phyloP scores from a whole-genome alignment of 2,797 vertebrate species.

The Epinephelus awoara region DNA sequence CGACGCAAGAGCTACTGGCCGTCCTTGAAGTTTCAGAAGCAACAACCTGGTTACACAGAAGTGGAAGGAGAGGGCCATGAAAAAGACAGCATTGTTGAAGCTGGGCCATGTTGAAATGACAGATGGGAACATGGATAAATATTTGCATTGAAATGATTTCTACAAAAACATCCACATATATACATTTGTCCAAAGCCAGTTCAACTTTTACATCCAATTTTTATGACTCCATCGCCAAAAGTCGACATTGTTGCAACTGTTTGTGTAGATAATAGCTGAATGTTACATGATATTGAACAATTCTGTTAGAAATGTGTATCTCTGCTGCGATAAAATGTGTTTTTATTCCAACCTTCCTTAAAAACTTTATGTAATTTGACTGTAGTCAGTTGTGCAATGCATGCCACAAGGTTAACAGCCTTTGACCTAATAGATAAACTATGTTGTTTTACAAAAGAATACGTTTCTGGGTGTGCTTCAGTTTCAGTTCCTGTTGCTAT shows the following conservation, averaged over 20 bases:
- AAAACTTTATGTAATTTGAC: background rate
- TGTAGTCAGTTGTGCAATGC: slow-evolving; percentile 23
- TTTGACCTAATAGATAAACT: slow-evolving; percentile 4
- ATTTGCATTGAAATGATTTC: slow-evolving; percentile 24
- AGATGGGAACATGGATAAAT: slow-evolving; percentile 9
- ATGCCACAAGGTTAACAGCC: slow-evolving; percentile 10
- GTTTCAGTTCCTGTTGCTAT: slow-evolving; percentile 19
- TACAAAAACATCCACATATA: slow-evolving; percentile 18
- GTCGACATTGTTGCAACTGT: slow-evolving; percentile 3
- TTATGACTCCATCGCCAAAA: slow-evolving; percentile 12
- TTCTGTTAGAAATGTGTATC: slow-evolving; percentile 17
- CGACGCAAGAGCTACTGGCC: slow-evolving; percentile 88
- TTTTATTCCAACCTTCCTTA: background rate
- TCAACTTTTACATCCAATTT: slow-evolving; percentile 9
- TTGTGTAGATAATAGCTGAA: slow-evolving; percentile 7
- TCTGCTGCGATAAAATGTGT: slow-evolving; percentile 17
- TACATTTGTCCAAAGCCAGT: slow-evolving; percentile 18
- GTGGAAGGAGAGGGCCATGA: slow-evolving; percentile 88
- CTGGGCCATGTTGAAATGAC: slow-evolving; percentile 85
- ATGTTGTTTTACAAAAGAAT: slow-evolving; percentile 37
- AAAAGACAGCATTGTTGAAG: slow-evolving; percentile 90
- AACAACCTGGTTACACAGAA: slow-evolving; percentile 87
- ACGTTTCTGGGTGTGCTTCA: slow-evolving; percentile 16
- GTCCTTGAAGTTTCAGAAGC: slow-evolving; percentile 90
- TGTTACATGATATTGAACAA: slow-evolving; percentile 2